A percentile compares a stretch with the other conserved stretches of the same genome.
phyloP scores from a whole-genome alignment of 2,113 vertebrate genomes.

The Corydoras maculifer region DNA sequence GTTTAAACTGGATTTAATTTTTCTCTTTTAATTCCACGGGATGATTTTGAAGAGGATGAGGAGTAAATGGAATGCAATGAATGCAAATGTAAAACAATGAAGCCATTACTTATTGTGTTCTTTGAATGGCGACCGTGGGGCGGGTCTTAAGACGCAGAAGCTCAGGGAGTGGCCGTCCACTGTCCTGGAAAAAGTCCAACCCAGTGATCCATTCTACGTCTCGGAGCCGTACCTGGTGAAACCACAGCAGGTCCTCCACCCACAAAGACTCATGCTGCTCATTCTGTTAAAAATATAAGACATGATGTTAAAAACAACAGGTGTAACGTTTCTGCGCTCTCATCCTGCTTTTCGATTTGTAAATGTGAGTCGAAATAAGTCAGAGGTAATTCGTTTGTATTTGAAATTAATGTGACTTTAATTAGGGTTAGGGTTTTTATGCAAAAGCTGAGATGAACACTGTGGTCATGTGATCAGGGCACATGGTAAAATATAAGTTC shows the following conservation, averaged over 20 bases:
- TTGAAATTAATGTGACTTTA: no score
- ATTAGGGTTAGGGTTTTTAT: no score
- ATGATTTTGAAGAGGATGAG: no score
- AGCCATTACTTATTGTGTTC: constrained; percentile 22
- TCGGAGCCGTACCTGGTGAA: constrained; percentile 63
- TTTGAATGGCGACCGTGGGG: constrained; percentile 60
- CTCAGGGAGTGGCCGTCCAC: constrained; percentile 57
- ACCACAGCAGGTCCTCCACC: constrained; percentile 69
- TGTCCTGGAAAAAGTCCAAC: constrained; percentile 63
- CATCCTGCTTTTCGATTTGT: no score
- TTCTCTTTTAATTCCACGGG: no score
- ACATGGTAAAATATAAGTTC: no score
- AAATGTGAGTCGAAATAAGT: no score
- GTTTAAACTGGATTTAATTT: no score
- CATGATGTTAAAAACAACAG: background rate
- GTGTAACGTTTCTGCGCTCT: no score
- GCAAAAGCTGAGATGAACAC: no score
- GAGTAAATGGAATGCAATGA: background rate
- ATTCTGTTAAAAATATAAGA: constrained; percentile 46
- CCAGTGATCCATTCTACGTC: constrained; percentile 69
- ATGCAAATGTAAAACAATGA: background rate
- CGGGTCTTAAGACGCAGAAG: constrained; percentile 64
- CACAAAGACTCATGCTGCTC: constrained; percentile 46
- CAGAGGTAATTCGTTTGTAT: no score
- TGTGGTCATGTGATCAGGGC: no score